Evolutionary conservation across 2,797 vertebrate genomes (phyloP), one percentile per base, ranked within the genome.

Genomic region (Ambastaia sidthimunki): DNA sequence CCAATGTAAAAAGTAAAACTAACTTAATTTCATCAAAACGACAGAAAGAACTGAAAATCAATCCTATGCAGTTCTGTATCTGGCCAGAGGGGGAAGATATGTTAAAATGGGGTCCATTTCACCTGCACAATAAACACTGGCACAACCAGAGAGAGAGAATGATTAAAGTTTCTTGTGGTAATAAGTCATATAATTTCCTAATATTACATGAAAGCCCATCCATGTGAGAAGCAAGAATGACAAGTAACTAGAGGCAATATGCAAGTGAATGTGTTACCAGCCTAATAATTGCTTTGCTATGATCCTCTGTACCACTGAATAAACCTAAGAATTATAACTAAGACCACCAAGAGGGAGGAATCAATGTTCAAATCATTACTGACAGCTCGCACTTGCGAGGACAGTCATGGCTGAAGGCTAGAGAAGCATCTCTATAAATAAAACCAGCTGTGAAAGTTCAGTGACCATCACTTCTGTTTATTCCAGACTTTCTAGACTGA

Each of bases 341-440:
- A 28, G 50, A 66, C 25, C 59, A 28, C 25, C 13, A 31, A 60
- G 12, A 60, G 59, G 25, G 7, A 31, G 28, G 52, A 66, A 74
- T 44, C 15, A 41, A 31, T 31, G 7, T 57, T 23, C 9, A 47
- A 69, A 76, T 76, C 52, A 19, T 68, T 21, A 69, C 23, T 77
- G 75, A 77, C 75, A 59, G 23, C 23, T 21, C 25, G 23, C 41
- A 21, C 44, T 44, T n/a, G 18, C 1, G 6, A 44, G 16, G 50
- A 57, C 34, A 57, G 34, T 0, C 3, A 19, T 70, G 54, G 60
- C 66, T 23, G 10, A 37, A 31, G 55, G 37, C 76, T 62, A 62
- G 25, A 78, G 37, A 21, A 78, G 21, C 23, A 18, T 21, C 54
- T 70, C n/a, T 50, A 62, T 62, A 60, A 50, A 62, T 41, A 50